Base-by-base conservation (phyloP, 2,888 invertebrate genomes). In the Eristalis tenax region DNA sequence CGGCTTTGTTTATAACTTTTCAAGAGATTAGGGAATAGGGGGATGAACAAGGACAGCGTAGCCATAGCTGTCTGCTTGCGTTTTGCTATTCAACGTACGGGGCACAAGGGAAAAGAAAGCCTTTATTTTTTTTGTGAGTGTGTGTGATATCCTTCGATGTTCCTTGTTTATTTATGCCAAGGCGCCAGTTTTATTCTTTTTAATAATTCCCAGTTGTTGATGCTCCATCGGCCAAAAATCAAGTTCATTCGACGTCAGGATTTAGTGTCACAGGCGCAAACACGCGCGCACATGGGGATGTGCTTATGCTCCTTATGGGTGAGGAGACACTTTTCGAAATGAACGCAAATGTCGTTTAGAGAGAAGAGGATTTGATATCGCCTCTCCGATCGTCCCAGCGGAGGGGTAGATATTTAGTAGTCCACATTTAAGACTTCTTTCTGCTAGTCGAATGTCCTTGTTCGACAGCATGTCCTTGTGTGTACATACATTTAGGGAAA, bases 121-220 rank as follows among this genome's bases (percentile, higher is more conserved):
- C 59, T 59, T 59, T 59, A 13, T 59, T 23, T 26, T 26, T 59
- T 23, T 13, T 59, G 8, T 32, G 32, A 0, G 28, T 28, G 28
- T 2, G 5, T 28, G 28, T 4, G 28, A 11, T 57, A 11, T 59
- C 43, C 50, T 59, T 59, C 26, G 23, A 26, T 23, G 59, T 5
- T 56, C 4, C 5, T 76, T 64, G 18, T 79, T 59, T 66, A 79
- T 79, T 71, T 35, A 59, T 71, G 71, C n/a, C 50, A 66, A 64
- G 79, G 79, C 79, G 71, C 71, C 79, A 66, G 79, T 79, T 79
- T 66, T 79, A 79, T 65, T 79, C 57, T 40, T 71, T 79, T 79
- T 71, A 79, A 79, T 79, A 73, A 79, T 79, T 79, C 65, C 71
- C 43, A 66, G 66, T 73, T 79, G 43, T 43, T 73, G 32, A 79